Evolutionary conservation across 2,113 vertebrate genomes (phyloP).

Genomic region (Toxostoma redivivum): DNA sequence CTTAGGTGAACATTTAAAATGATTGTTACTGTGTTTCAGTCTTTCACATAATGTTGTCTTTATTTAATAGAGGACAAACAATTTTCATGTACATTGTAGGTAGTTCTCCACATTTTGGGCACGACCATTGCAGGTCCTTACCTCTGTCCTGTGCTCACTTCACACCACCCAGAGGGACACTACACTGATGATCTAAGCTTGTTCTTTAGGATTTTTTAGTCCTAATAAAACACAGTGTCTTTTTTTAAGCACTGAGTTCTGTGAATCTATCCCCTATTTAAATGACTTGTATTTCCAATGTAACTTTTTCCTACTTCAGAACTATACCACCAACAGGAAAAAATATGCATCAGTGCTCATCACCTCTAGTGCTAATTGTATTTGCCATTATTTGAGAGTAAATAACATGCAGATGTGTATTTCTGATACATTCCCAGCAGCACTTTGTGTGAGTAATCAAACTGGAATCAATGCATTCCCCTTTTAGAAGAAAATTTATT

Average conservation of each 20-base stretch:
- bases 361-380: not conserved
- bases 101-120: not conserved
- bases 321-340: not conserved
- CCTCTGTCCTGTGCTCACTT: not conserved
- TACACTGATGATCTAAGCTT: not conserved
- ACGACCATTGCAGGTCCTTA: accelerated
- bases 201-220: not conserved
- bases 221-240: not conserved
- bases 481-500: not conserved
- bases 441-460: not conserved
- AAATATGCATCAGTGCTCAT: not conserved
- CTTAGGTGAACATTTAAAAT: not conserved
- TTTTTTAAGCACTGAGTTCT: not conserved
- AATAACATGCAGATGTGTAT: not conserved
- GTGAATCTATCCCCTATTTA: not conserved
- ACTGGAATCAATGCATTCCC: not conserved
- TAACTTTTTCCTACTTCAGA: not conserved
- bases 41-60: not conserved
- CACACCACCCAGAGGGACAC: not conserved
- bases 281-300: not conserved
- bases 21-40: not conserved
- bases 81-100: not conserved
- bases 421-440: not conserved
- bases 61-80: not conserved
- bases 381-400: not conserved